Conservation (phyloP, 2,888 invertebrate species). For the Halocaridina rubra region DNA sequence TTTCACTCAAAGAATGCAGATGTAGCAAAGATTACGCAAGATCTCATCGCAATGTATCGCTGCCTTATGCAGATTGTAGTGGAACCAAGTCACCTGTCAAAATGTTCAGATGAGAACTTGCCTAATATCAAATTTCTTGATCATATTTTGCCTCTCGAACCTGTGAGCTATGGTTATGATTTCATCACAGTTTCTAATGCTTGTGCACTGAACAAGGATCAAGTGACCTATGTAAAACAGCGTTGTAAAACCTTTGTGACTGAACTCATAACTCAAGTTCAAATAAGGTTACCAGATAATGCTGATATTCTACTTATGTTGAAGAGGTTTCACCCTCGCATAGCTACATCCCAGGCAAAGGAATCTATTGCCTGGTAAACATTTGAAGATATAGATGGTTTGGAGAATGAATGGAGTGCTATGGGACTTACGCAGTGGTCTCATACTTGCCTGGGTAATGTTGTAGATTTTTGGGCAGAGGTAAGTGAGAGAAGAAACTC, state of each 20-base stretch:
- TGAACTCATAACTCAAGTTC: slow-evolving; percentile 36
- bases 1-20: background rate
- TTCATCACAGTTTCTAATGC: background rate
- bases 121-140: background rate
- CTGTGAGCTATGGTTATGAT: slow-evolving; percentile 34
- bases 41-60: slow-evolving; percentile 23
- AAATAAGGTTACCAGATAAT: slow-evolving; percentile 23
- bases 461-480: background rate
- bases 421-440: background rate
- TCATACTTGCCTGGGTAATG: background rate
- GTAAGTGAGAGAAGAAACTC: slow-evolving; percentile 2
- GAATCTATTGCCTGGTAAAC: slow-evolving; percentile 24
- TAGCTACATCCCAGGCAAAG: slow-evolving; percentile 25
- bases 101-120: no score
- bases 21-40: background rate
- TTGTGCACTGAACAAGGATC: background rate
- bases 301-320: slow-evolving; percentile 31
- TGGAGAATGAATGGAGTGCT: background rate
- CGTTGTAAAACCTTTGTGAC: slow-evolving; percentile 27
- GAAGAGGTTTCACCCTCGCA: slow-evolving; percentile 13
- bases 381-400: slow-evolving; percentile 28
- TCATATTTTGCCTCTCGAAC: slow-evolving; percentile 27
- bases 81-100: slow-evolving; percentile 14
- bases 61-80: slow-evolving; percentile 15
- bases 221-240: slow-evolving; percentile 23